Base-by-base conservation (phyloP, 37 sponge, comb jelly and placozoan genomes). In the Chondrosia reniformis region DNA sequence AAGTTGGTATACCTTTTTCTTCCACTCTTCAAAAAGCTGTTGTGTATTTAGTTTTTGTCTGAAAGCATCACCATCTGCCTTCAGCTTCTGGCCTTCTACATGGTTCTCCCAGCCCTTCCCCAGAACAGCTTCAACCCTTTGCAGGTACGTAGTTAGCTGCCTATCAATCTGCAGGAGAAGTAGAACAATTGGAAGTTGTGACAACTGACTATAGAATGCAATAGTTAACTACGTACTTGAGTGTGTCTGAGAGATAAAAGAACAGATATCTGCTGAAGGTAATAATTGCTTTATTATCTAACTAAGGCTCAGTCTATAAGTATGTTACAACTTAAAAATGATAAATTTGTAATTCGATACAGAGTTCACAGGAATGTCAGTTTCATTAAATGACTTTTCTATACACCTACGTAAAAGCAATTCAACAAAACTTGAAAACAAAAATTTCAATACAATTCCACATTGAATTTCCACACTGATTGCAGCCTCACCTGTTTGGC, bases 31-130 rank as follows among this genome's bases (percentile, higher is more conserved):
- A 77, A 87, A 93, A 0, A 89, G 76, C 64, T 76, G 91, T 75
- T 92, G 88, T 0, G 99, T 85, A 89, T 97, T 97, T 59, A 97
- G 78, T 64, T 97, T 97, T 83, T 87, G 88, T 45, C 90, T 62
- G 76, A 97, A 97, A 25, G 86, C 81, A 71, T 97, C 99, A 34
- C 99, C 95, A 76, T 97, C 99, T 42, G 84, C 81, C 74, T 95
- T 97, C 76, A 97, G 87, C 80, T 92, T 82, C 72, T 89, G 93
- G 4, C 99, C 99, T 63, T 97, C 99, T 15, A 92, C 85, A 57
- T 97, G 92, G 8, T 74, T 80, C 76, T 95, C 93, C 99, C 99
- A 97, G 15, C 84, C 90, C 44, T 85, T 81, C 17, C 99, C 99
- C 56, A 97, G 77, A 45, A 97, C 99, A 67, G 87, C 95, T 78